phyloP scores from a whole-genome alignment of 2,888 invertebrate species.

The Pheosia tremula region DNA sequence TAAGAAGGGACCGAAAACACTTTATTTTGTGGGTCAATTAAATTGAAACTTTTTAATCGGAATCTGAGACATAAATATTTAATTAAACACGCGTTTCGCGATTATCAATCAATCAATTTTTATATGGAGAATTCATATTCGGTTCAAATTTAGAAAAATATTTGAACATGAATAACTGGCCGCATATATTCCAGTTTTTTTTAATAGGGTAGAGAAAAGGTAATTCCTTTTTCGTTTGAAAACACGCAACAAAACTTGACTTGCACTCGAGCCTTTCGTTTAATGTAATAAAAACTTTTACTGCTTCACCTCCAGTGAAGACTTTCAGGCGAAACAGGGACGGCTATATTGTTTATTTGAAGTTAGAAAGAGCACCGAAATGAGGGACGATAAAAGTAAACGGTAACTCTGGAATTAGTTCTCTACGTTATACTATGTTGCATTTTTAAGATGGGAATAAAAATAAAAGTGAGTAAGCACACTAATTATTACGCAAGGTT shows the following conservation, averaged over 20 bases:
- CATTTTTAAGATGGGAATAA: slow-evolving; percentile 20
- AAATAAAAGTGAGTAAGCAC: not conserved
- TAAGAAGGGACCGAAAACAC: no score
- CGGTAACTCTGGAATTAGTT: slow-evolving; percentile 51
- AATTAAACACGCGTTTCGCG: no score
- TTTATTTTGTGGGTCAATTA: no score
- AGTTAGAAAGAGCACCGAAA: slow-evolving; percentile 28
- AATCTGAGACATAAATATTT: no score
- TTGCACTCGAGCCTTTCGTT: slow-evolving; percentile 44
- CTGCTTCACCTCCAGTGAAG: slow-evolving; percentile 44
- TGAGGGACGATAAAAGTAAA: slow-evolving; percentile 52
- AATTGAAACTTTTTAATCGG: no score
- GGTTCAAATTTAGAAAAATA: no score
- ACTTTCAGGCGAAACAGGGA: slow-evolving; percentile 40
- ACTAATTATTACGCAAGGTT: slow-evolving; percentile 8
- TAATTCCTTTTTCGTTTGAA: slow-evolving; percentile 13
- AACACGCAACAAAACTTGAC: slow-evolving; percentile 23
- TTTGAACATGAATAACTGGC: no score
- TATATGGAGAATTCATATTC: no score
- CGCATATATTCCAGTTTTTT: no score
- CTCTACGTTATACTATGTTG: slow-evolving; percentile 51
- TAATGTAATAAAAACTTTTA: slow-evolving; percentile 57
- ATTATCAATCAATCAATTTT: no score
- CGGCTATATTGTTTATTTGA: slow-evolving; percentile 27
- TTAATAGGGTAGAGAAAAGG: not conserved